Percentiles rank a stretch among this genome's conserved stretches.
Evolutionary conservation across 2,888 invertebrate species (phyloP).

Genomic region (Drosophila paramelanica): DNA sequence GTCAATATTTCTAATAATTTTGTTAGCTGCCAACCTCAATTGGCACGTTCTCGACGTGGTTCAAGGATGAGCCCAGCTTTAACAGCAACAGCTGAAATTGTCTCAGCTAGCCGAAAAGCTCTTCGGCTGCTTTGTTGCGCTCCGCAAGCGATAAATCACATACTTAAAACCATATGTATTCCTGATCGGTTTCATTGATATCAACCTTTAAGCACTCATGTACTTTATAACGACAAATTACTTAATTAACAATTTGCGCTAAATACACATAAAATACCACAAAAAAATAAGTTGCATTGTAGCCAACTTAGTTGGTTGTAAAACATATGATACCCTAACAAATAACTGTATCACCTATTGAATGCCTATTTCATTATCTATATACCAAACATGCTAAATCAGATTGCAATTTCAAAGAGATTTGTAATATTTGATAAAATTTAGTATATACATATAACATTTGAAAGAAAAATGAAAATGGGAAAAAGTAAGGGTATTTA

Average conservation of each 20-base stretch:
- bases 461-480: too few relatives aligned
- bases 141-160: constrained; percentile 40
- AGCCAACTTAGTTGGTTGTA: constrained; percentile 2
- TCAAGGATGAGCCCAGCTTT: constrained; percentile 64
- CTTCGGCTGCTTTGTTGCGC: constrained; percentile 25
- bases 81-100: constrained; percentile 25
- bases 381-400: not conserved
- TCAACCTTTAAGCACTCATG: constrained; percentile 11
- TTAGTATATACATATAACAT: too few relatives aligned
- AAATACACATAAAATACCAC: constrained; percentile 20
- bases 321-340: not conserved
- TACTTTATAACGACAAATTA: constrained; percentile 32
- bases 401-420: not conserved
- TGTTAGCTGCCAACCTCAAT: constrained; percentile 68
- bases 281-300: constrained; percentile 7
- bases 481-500: constrained; percentile 15
- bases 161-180: constrained; percentile 37
- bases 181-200: constrained; percentile 55
- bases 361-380: not conserved
- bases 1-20: constrained; percentile 64
- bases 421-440: too few relatives aligned
- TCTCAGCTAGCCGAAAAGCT: constrained; percentile 27
- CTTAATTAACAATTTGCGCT: constrained; percentile 25
- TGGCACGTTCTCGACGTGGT: constrained; percentile 71
- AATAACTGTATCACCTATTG: not conserved